Evolutionary conservation across 2,797 vertebrate species (phyloP), one percentile per base, ranked within the genome.

Genomic region (Liparis tanakae): DNA sequence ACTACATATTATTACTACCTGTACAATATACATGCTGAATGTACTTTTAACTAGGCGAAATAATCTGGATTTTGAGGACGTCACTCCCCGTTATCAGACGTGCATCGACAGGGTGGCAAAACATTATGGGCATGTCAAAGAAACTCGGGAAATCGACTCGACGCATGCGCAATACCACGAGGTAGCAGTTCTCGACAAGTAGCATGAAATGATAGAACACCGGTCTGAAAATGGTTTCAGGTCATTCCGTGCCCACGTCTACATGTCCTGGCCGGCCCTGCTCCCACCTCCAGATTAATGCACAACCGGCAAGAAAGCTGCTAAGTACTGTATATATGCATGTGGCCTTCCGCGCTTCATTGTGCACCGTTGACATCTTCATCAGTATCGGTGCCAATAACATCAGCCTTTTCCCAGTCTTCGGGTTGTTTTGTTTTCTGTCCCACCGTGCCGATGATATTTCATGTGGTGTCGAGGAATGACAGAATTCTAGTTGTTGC

Each of bases 201-300:
- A n/a, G n/a, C n/a, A n/a, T n/a, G n/a, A n/a, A n/a, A n/a, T n/a
- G n/a, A n/a, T n/a, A n/a, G n/a, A n/a, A n/a, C n/a, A 46, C 66
- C 66, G 60, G 72, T 79, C 55, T 36, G 41, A 74, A 63, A 69
- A 20, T 69, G 72, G 48, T 67, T 41, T 14, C 33, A 25, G 58
- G 56, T 58, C 55, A 51, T 75, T 64, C 0, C 70, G 34, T 34
- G 15, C 58, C 58, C 37, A 53, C 44, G 57, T 72, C 48, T 74
- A 7, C 7, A 15, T 54, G 61, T 83, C 51, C 25, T 18, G 36
- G 33, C 30, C 7, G 65, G 20, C 58, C 36, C 33, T 44, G 60
- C 68, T 58, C 51, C 51, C 51, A 53, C 20, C 20, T 66, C 43
- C 43, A 75, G 25, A 62, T 56, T 15, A 17, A 43, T n/a, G 17